Evolutionary conservation across 2,888 invertebrate species (phyloP), one percentile per base, ranked within the genome.

Genomic region (Macroteleia sp.): DNA sequence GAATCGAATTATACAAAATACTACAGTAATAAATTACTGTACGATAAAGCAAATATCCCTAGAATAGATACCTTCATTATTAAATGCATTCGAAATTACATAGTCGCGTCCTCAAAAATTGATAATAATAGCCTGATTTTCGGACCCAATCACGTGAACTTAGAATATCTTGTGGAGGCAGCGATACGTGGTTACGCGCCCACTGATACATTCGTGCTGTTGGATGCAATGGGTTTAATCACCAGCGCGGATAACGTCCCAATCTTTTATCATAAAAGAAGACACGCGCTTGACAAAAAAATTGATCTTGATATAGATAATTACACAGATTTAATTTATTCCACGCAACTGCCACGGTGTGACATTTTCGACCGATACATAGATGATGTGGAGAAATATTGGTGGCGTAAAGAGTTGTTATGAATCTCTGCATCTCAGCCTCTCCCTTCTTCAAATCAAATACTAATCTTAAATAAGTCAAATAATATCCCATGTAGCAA

Each of bases 11-110:
- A 22, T 25, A 39, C n/a, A 52, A 54, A 48, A 19, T 74, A 42
- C n/a, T 17, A 44, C 9, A 19, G 16, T 4, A 39, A 34, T 20
- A 41, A 61, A 44, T 32, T 2, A 14, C 2, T 76, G 2, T 76
- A 73, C 9, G 2, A 62, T 8, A 20, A 14, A 36, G 71, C 71
- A 2, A 66, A 71, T 2, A 71, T 59, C 1, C 28, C 10, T 0
- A 16, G 69, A 48, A 64, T 76, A 1, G 70, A 76, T 30, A 52
- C 14, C 16, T 48, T 30, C 16, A 61, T 66, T 6, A 19, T 77
- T 1, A 66, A 59, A 19, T 19, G 50, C 12, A 46, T 20, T 12
- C 32, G 66, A 22, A 34, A 76, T n/a, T 39, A 76, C 17, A 19
- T 44, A 2, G 19, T 12, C 30, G 10, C 5, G 5, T 4, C 30